phyloP scores from a whole-genome alignment of 1,140 invertebrate genomes.

The Drosophila varians region DNA sequence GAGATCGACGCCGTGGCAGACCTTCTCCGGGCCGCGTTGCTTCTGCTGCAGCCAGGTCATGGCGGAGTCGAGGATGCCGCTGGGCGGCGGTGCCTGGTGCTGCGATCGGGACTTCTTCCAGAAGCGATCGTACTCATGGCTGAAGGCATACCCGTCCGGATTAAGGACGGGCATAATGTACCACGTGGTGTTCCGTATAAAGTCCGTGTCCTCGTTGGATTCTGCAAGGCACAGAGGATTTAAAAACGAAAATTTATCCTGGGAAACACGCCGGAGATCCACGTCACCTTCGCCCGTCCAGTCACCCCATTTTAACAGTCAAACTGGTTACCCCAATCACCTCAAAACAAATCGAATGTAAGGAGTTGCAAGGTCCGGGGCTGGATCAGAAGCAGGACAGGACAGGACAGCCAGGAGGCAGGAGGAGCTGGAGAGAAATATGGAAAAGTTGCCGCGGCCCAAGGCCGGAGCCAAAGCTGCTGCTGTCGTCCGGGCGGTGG shows the following conservation, averaged over 20 bases:
- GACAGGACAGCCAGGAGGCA: background rate
- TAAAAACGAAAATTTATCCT: background rate
- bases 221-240: slow-evolving; percentile 13
- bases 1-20: slow-evolving; percentile 86
- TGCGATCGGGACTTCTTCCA: slow-evolving; percentile 91
- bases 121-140: slow-evolving; percentile 89
- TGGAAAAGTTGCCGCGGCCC: background rate
- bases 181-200: slow-evolving; percentile 85
- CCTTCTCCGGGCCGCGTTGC: slow-evolving; percentile 49
- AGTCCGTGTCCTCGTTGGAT: slow-evolving; percentile 62
- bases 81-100: slow-evolving; percentile 62
- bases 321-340: background rate
- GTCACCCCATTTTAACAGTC: background rate
- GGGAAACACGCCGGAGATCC: background rate
- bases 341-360: background rate
- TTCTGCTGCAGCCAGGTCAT: slow-evolving; percentile 81
- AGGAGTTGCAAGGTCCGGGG: too few species aligned
- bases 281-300: background rate
- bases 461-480: background rate
- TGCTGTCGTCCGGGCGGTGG: background rate
- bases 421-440: background rate
- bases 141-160: slow-evolving; percentile 92
- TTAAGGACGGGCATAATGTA: slow-evolving; percentile 91
- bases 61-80: slow-evolving; percentile 72
- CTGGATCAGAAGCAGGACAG: background rate